phyloP scores from a whole-genome alignment of 2,113 vertebrate genomes.

The Symphodus melops region DNA sequence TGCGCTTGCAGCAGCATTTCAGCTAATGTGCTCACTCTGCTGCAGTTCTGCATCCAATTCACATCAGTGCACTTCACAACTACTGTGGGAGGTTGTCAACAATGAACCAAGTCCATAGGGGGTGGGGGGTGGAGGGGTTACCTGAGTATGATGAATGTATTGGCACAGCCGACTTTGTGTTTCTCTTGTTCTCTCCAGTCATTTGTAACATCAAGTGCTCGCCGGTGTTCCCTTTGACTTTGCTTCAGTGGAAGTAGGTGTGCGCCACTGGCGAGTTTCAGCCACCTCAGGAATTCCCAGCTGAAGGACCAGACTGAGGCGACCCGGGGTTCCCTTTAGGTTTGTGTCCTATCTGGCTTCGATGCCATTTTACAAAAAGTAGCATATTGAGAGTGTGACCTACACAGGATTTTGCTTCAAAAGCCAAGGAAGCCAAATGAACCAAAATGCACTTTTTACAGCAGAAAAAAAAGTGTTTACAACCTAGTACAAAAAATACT shows the following conservation, averaged over 20 bases:
- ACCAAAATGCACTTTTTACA: neutral
- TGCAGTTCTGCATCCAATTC: slow-evolving; percentile 54
- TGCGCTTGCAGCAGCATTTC: slow-evolving; percentile 4
- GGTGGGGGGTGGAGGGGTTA: neutral
- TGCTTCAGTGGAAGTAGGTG: slow-evolving; percentile 62
- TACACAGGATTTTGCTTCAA: slow-evolving; percentile 5
- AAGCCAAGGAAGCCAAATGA: slow-evolving; percentile 11
- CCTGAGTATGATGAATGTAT: slow-evolving; percentile 81
- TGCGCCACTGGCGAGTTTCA: slow-evolving; percentile 45
- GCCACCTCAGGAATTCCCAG: slow-evolving; percentile 62
- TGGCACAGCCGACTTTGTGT: slow-evolving; percentile 75
- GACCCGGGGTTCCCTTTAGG: slow-evolving; percentile 24
- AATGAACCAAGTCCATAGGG: slow-evolving; percentile 41
- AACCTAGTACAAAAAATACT: too few relatives aligned
- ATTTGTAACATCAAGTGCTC: slow-evolving; percentile 75
- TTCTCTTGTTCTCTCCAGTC: slow-evolving; percentile 75
- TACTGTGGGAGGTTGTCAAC: slow-evolving; percentile 67
- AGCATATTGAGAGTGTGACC: slow-evolving; percentile 33
- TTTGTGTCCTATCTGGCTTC: slow-evolving; percentile 32
- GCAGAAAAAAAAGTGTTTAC: too few relatives aligned
- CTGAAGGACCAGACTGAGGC: slow-evolving; percentile 25
- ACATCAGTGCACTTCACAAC: slow-evolving; percentile 35
- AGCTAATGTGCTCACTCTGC: neutral
- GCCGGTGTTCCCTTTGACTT: slow-evolving; percentile 74
- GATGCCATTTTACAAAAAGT: slow-evolving; percentile 47